Evolutionary conservation across 2,113 vertebrate genomes (phyloP), one percentile per base, ranked within the genome.

Genomic region (Mesoclemmys tuberculata): DNA sequence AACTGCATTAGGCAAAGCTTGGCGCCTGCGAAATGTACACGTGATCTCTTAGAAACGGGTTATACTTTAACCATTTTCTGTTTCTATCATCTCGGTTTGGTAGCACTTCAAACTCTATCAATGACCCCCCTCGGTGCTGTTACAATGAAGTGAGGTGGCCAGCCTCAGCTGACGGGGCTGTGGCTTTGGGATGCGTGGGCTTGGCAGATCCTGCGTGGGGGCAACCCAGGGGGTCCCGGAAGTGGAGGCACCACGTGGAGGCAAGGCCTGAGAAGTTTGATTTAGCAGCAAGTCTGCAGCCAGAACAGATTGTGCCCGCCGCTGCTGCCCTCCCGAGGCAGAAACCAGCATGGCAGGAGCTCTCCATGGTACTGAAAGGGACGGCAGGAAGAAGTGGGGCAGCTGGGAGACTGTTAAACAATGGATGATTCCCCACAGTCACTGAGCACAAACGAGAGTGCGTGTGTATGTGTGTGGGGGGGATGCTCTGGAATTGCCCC

Each of bases 361-460:
- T 92, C 52, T 90, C 88, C 93, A 55, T 80, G 91, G 91, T 90
- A 51, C 74, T 41, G 21, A 27, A 14, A 51, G 55, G 19, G 93
- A 97, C 94, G 41, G 98, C 98, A 2, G 97, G 96, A 0, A 96
- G 94, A 92, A 97, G 97, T 14, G 24, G 82, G 75, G 98, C 94
- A 38, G 98, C 97, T 98, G 97, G 98, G 0, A 97, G 88, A 16
- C 7, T 98, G 96, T 93, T 44, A 75, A 19, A 75, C 9, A 97
- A 98, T 98, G 51, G 82, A 11, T 80, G 58, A 31, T 75, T 27
- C 41, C 71, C 71, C 24, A 5, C 38, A 75, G 41, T n/a, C 35
- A 68, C 14, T 10, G 5, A 56, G 31, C 8, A 41, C 92, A 84
- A 79, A 90, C 35, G 11, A 49, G 35, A 6, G 9, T 22, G 10